These are phyloP conservation scores for Osmerus mordax DNA, from an alignment of 2,113 vertebrate genomes.

Conservation along the genomic window DNA sequence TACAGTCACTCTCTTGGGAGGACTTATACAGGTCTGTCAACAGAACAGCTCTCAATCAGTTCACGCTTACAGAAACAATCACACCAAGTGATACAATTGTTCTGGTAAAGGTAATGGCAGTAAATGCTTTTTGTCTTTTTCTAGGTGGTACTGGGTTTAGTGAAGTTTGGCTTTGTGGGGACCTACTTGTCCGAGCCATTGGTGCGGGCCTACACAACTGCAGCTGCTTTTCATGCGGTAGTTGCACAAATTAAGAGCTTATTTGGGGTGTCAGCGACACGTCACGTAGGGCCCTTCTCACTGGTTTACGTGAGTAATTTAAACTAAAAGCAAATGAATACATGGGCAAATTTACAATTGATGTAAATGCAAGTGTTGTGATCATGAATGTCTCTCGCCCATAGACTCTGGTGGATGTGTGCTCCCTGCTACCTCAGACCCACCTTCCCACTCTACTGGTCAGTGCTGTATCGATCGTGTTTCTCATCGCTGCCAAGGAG, in stretches of 20 bases:
- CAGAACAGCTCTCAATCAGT: conserved; percentile 1
- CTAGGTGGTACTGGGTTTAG: conserved; percentile 84
- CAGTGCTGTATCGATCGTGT: conserved; percentile 75
- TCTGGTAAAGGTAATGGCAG: not conserved
- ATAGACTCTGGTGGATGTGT: conserved; percentile 83
- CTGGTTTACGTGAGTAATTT: conserved; percentile 81
- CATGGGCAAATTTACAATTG: not conserved
- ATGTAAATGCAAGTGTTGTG: not conserved
- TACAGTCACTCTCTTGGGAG: conserved; percentile 81
- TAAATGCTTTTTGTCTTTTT: not conserved
- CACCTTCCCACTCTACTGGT: conserved; percentile 80
- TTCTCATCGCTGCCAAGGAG: conserved; percentile 81
- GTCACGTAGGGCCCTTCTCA: conserved; percentile 77
- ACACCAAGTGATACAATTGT: not conserved
- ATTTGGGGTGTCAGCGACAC: conserved; percentile 73
- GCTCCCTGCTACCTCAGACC: conserved; percentile 73
- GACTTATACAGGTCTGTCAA: conserved; percentile 84
- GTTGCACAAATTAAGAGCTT: conserved; percentile 89
- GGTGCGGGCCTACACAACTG: conserved; percentile 89
- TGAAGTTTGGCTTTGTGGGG: conserved; percentile 93
- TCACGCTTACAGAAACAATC: conserved; percentile 1
- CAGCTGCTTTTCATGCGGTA: conserved; percentile 83
- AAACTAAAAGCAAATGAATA: not conserved
- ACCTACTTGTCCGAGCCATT: conserved; percentile 92
- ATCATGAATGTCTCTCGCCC: conserved; percentile 15